These are phyloP conservation scores for Minunthozetes semirufus DNA, from an alignment of 2,888 invertebrate species.

Conservation along the genomic window DNA sequence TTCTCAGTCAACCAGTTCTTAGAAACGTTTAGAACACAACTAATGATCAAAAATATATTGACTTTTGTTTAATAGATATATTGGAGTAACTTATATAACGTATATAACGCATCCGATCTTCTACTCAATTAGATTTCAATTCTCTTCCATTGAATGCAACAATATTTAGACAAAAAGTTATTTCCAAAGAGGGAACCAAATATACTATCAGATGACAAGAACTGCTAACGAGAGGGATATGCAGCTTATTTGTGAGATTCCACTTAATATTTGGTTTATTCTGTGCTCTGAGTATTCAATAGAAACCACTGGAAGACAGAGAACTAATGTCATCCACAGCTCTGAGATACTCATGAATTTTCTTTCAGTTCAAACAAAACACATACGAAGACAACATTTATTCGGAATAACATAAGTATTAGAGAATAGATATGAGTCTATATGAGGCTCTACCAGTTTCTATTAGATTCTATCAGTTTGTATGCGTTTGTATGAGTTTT, in stretches of 20 bases:
- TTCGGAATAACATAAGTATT: background rate
- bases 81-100: too few species aligned
- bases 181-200: background rate
- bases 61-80: conserved; percentile 65
- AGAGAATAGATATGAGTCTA: background rate
- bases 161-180: too few species aligned
- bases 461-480: too few species aligned
- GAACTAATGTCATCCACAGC: background rate
- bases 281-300: background rate
- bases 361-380: background rate
- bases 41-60: background rate
- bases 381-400: background rate
- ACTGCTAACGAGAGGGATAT: background rate
- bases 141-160: too few species aligned
- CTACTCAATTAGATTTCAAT: conserved; percentile 54
- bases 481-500: too few species aligned
- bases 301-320: background rate
- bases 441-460: too few species aligned
- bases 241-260: background rate
- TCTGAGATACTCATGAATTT: background rate
- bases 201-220: background rate
- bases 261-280: background rate
- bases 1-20: background rate
- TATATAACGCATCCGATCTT: conserved; percentile 98
- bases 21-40: background rate